Percentiles rank a stretch among this genome's conserved stretches.
Conservation (phyloP, 2,888 invertebrate species). For the Caenorhabditis wallacei region DNA sequence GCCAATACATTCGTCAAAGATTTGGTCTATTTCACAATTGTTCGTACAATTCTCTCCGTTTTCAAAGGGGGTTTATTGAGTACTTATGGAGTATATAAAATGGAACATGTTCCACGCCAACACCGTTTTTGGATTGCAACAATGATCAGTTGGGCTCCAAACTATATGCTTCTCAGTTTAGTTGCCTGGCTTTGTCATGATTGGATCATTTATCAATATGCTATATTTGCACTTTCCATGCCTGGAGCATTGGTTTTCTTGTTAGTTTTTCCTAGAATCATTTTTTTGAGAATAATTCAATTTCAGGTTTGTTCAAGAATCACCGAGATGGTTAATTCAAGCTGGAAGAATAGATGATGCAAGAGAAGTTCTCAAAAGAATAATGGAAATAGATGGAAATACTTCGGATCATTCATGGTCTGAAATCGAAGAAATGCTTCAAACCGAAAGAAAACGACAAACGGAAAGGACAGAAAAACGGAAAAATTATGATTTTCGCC, state of each 20-base stretch:
- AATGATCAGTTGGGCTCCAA: constrained; percentile 80
- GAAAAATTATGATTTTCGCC: constrained; percentile 68
- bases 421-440: constrained; percentile 72
- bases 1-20: constrained; percentile 40
- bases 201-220: constrained; percentile 77
- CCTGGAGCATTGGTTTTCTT: constrained; percentile 76
- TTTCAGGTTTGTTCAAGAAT: constrained; percentile 77
- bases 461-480: constrained; percentile 59
- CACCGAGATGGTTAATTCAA: constrained; percentile 80
- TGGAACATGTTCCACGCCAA: constrained; percentile 80
- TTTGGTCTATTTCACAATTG: constrained; percentile 74
- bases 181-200: constrained; percentile 75
- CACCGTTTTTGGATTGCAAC: constrained; percentile 80
- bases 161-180: constrained; percentile 76
- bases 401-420: constrained; percentile 63
- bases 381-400: constrained; percentile 70
- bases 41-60: constrained; percentile 76
- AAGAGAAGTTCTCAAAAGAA: constrained; percentile 71
- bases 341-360: constrained; percentile 77
- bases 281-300: not conserved
- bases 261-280: constrained; percentile 66
- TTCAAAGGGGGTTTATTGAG: constrained; percentile 81
- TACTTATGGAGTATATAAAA: constrained; percentile 75
- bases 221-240: constrained; percentile 71
- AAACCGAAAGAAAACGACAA: constrained; percentile 71